Percentiles rank a stretch among this genome's conserved stretches.
Evolutionary conservation across 2,888 invertebrate species (phyloP).

Genomic region (Gandaritis pyraliata): DNA sequence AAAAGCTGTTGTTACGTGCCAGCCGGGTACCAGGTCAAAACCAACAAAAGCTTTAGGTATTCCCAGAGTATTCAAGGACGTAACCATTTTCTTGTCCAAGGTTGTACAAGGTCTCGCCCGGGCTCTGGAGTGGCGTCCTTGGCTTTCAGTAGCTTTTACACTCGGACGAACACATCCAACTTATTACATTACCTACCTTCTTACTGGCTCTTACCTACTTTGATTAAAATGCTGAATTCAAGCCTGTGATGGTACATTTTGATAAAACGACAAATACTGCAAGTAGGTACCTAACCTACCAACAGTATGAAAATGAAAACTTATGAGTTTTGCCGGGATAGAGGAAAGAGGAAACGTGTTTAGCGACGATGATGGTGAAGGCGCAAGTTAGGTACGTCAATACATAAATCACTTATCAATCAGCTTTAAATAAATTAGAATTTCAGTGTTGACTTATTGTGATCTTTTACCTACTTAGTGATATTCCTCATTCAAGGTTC

Average conservation of each 20-base stretch:
- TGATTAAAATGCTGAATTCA: too few relatives aligned
- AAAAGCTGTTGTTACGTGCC: constrained; percentile 21
- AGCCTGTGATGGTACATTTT: neutral
- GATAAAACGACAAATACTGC: constrained; percentile 3
- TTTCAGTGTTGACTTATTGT: constrained; percentile 33
- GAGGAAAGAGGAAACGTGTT: constrained; percentile 25
- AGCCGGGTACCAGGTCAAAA: constrained; percentile 29
- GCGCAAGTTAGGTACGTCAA: constrained; percentile 34
- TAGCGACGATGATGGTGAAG: constrained; percentile 10
- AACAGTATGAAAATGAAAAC: constrained; percentile 30
- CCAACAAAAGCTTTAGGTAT: constrained; percentile 29
- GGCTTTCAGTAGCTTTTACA: constrained; percentile 52
- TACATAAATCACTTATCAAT: constrained; percentile 36
- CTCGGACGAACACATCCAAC: constrained; percentile 43
- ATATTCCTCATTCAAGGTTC: constrained; percentile 33
- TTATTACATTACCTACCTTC: neutral
- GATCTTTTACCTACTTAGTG: constrained; percentile 24
- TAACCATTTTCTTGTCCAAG: constrained; percentile 58
- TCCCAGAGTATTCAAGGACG: constrained; percentile 54
- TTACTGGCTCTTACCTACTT: neutral
- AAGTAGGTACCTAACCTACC: neutral
- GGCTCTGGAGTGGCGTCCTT: constrained; percentile 59
- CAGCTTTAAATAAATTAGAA: constrained; percentile 31
- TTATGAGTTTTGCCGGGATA: constrained; percentile 32
- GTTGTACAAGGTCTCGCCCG: constrained; percentile 62